These are phyloP conservation scores for Scaptomyza reducta DNA, from an alignment of 2,888 invertebrate genomes.

Conservation along the genomic window DNA sequence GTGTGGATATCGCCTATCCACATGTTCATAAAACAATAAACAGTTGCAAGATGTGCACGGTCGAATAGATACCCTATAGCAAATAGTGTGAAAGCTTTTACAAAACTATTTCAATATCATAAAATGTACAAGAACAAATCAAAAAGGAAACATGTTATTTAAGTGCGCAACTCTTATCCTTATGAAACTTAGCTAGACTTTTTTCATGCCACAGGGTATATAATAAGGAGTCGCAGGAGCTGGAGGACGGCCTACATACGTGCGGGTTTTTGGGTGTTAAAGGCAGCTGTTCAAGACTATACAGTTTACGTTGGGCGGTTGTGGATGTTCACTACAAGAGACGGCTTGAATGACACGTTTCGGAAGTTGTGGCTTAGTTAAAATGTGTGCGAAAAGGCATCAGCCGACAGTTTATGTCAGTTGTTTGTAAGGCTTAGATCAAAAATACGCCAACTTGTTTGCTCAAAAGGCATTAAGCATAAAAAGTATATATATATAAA, in stretches of 20 bases:
- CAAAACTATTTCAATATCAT: no score
- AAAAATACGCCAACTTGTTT: slow-evolving; percentile 77
- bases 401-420: slow-evolving; percentile 49
- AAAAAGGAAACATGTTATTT: no score
- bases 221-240: slow-evolving; percentile 17
- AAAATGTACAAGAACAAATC: no score
- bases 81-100: neutral
- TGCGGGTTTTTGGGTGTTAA: neutral
- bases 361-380: slow-evolving; percentile 76
- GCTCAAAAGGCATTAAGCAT: slow-evolving; percentile 76
- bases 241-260: neutral
- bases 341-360: slow-evolving; percentile 69
- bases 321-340: slow-evolving; percentile 22
- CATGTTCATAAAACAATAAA: slow-evolving; percentile 37
- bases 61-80: slow-evolving; percentile 2
- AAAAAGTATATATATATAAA: slow-evolving; percentile 36
- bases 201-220: slow-evolving; percentile 35
- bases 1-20: slow-evolving; percentile 45
- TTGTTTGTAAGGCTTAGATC: slow-evolving; percentile 51
- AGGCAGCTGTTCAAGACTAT: slow-evolving; percentile 7
- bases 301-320: slow-evolving; percentile 25
- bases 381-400: slow-evolving; percentile 51
- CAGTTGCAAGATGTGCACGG: neutral
- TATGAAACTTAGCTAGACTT: neutral
- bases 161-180: no score